phyloP scores from a whole-genome alignment of 2,113 vertebrate genomes.

The Cinclus mexicanus region DNA sequence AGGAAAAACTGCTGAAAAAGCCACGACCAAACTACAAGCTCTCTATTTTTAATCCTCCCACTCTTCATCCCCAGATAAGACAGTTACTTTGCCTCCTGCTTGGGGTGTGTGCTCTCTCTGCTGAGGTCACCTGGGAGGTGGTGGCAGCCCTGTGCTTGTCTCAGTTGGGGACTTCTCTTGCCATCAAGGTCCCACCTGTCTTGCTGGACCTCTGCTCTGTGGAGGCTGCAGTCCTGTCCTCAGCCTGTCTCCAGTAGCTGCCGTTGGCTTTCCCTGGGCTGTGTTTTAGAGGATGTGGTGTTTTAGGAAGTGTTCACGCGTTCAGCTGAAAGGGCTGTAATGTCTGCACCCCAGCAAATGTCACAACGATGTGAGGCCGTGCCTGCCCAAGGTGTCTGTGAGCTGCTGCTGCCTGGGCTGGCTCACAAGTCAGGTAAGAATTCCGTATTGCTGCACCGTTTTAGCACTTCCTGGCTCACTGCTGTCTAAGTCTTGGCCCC shows the following conservation, averaged over 20 bases:
- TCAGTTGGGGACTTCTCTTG: neutral
- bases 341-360: neutral
- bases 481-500: neutral
- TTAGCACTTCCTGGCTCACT: neutral
- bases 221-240: neutral
- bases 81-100: neutral
- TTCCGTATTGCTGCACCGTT: neutral
- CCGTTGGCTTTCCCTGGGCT: neutral
- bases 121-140: neutral
- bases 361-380: rapidly evolving
- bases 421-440: neutral
- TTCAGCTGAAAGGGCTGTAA: neutral
- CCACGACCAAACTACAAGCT: neutral
- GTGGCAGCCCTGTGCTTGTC: neutral
- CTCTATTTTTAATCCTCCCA: neutral
- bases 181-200: neutral
- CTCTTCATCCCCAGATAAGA: neutral
- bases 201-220: neutral
- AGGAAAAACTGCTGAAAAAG: neutral
- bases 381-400: neutral
- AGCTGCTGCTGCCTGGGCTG: neutral
- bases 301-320: neutral
- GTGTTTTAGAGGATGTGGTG: neutral
- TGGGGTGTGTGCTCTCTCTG: neutral
- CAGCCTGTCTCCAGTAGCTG: neutral